Evolutionary conservation across 2,113 vertebrate species (phyloP).

Genomic region (Pristiophorus japonicus): DNA sequence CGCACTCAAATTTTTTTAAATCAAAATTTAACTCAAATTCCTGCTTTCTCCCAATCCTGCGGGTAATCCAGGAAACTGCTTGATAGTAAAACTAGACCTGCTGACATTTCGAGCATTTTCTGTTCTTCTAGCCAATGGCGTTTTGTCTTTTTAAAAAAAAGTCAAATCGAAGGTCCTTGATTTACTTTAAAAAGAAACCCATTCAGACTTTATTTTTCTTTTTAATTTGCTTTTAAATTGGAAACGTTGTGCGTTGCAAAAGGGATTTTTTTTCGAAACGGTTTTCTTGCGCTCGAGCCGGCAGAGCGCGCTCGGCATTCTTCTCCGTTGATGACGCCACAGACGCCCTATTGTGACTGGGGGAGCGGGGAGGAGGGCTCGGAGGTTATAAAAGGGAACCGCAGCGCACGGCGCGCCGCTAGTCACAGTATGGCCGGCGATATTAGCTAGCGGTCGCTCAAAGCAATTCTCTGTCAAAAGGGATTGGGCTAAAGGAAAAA

Average conservation of each 20-base stretch:
- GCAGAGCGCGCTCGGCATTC: slow-evolving; percentile 34
- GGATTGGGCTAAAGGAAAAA: slow-evolving; percentile 66
- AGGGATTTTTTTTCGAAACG: no score
- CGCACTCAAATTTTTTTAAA: not conserved
- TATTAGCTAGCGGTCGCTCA: slow-evolving; percentile 98
- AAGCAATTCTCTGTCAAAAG: slow-evolving; percentile 93
- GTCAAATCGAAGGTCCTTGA: not conserved
- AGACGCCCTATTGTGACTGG: accelerated
- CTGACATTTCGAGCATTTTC: no score
- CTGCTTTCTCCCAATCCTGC: not conserved
- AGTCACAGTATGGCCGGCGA: slow-evolving; percentile 99
- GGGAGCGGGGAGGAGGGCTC: not conserved
- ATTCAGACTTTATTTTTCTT: no score
- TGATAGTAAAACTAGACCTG: not conserved
- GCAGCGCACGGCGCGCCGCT: slow-evolving; percentile 55
- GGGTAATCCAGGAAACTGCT: not conserved
- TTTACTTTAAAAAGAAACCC: not conserved
- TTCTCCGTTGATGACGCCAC: not conserved
- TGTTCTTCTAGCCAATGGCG: not conserved
- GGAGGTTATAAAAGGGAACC: slow-evolving; percentile 57
- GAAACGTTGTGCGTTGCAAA: no score
- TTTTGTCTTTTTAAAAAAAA: not conserved
- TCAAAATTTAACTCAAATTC: not conserved
- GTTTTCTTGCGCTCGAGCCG: not conserved
- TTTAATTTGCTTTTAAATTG: no score